Percentiles rank a stretch among this genome's conserved stretches.
These are phyloP conservation scores for Diaphora mendica DNA, from an alignment of 2,888 invertebrate species.

Conservation along the genomic window DNA sequence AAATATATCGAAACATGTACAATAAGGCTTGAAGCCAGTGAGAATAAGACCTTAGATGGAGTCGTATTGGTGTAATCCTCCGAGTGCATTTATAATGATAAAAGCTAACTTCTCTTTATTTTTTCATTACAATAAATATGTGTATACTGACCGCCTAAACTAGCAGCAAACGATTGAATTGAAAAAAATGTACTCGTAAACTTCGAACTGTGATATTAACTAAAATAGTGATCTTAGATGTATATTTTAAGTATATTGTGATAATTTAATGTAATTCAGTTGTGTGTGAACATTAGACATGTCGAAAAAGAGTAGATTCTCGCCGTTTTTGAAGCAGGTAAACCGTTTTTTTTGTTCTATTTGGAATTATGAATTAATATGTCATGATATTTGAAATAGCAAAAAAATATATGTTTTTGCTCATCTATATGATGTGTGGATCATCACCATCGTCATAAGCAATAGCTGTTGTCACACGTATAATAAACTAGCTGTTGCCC, in stretches of 20 bases:
- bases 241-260: constrained; percentile 31
- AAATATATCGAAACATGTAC: neutral
- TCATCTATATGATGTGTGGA: neutral
- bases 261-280: constrained; percentile 22
- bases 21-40: constrained; percentile 3
- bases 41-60: constrained; percentile 32
- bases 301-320: constrained; percentile 44
- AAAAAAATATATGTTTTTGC: neutral
- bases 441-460: neutral
- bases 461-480: neutral
- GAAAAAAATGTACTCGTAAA: constrained; percentile 11
- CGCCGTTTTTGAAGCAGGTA: constrained; percentile 65
- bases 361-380: too few relatives aligned
- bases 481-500: too few relatives aligned
- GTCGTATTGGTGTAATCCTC: constrained; percentile 36
- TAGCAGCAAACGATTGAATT: neutral
- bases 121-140: constrained; percentile 43
- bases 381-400: too few relatives aligned
- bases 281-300: constrained; percentile 32
- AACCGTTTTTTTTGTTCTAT: constrained; percentile 7
- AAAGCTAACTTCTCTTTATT: constrained; percentile 33
- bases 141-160: constrained; percentile 22
- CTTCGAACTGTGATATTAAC: constrained; percentile 16
- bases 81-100: constrained; percentile 50
- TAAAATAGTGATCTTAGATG: constrained; percentile 4